These are phyloP conservation scores for Dinoponera quadriceps DNA, from an alignment of 1,140 invertebrate genomes.

Conservation along the genomic window DNA sequence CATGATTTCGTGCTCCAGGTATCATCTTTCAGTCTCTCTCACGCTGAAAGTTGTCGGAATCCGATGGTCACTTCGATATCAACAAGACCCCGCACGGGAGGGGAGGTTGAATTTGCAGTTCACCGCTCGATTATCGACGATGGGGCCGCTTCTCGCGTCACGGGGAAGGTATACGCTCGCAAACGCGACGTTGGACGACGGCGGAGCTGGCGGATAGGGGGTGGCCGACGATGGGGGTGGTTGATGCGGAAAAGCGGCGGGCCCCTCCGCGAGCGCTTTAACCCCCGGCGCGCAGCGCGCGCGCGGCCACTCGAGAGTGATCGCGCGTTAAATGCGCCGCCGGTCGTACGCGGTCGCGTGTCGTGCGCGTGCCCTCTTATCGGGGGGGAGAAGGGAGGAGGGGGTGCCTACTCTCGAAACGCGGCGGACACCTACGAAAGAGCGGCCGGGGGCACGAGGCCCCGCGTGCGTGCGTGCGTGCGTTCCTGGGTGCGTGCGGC, in stretches of 20 bases:
- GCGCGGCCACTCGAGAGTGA: conserved; percentile 83
- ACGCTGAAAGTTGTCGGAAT: too few relatives aligned
- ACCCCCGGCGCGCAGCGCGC: conserved; percentile 58
- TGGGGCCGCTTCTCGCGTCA: neutral
- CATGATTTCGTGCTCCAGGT: too few relatives aligned
- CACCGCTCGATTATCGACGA: conserved; percentile 13
- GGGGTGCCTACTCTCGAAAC: conserved; percentile 14
- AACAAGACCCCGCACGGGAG: neutral
- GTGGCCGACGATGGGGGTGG: conserved; percentile 25
- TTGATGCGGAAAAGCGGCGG: conserved; percentile 23
- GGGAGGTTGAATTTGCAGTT: conserved; percentile 20
- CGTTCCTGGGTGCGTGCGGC: conserved; percentile 24
- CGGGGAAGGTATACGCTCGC: neutral
- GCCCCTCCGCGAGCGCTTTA: conserved; percentile 34
- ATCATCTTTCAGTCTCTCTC: too few relatives aligned
- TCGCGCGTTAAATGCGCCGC: conserved; percentile 85
- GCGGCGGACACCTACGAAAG: conserved; percentile 56
- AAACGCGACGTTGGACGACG: neutral
- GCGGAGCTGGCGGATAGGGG: conserved; percentile 2
- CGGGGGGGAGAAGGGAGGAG: neutral
- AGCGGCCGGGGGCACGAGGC: conserved; percentile 53
- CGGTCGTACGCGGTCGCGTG: conserved; percentile 83
- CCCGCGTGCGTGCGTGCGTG: neutral
- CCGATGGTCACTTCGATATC: neutral
- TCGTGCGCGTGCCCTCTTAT: conserved; percentile 80